Conservation (phyloP, 2,113 vertebrate species). For the Corapipo altera region DNA sequence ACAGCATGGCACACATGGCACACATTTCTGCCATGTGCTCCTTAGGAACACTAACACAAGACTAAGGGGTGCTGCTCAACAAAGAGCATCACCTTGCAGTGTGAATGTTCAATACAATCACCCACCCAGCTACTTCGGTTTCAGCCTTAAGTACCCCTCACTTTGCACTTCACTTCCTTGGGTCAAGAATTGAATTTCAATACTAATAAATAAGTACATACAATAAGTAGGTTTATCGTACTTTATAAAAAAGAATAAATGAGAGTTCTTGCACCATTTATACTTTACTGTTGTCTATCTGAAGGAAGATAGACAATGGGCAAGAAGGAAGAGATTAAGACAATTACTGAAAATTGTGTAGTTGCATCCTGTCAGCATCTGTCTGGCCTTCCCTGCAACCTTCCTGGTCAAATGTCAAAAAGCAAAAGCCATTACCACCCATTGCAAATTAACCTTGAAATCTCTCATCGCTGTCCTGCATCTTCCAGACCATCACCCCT, state of each 20-base stretch:
- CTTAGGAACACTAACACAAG: accelerated
- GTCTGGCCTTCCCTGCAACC: neutral
- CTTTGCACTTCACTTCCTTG: neutral
- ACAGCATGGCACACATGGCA: accelerated
- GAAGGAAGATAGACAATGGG: neutral
- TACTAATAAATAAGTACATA: neutral
- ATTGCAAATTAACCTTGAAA: neutral
- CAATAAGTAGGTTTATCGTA: neutral
- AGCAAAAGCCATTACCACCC: neutral
- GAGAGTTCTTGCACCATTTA: neutral
- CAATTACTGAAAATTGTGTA: accelerated
- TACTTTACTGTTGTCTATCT: accelerated
- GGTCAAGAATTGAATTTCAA: neutral
- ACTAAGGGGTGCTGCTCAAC: neutral
- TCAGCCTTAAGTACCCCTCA: neutral
- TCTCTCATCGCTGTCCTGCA: accelerated
- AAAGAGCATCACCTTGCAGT: accelerated
- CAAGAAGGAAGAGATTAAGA: neutral
- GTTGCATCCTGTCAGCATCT: neutral
- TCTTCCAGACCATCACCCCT: neutral
- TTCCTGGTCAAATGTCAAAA: accelerated
- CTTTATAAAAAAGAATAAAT: neutral
- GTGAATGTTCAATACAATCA: accelerated
- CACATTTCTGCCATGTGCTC: accelerated
- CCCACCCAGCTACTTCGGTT: too few species aligned